Base-by-base conservation (phyloP, 92 coral and sea anemone species). In the Parazoanthus atlanticus region DNA sequence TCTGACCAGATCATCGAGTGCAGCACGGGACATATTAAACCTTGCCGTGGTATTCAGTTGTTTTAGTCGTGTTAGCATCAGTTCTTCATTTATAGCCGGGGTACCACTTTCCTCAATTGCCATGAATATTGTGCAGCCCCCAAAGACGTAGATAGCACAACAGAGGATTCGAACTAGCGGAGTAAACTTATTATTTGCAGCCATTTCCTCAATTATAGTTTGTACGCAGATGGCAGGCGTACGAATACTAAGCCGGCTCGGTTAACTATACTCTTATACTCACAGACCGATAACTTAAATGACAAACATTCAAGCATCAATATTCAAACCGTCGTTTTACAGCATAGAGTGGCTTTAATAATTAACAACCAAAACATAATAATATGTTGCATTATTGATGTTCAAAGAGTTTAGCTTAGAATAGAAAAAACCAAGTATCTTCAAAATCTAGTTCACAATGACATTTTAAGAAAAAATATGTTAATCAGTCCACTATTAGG, bases 21-120 rank as follows among this genome's bases (percentile, higher is more conserved):
- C 56, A 3, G 16, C 81, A 77, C 28, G 56, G 6, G 81, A 77
- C 81, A 77, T 77, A 43, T 77, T 77, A 46, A 40, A 77, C 49
- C 17, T 77, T 40, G 32, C 81, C 36, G 81, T 77, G 81, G 64
- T 77, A 36, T 77, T 77, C 81, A 71, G 17, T 11, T 71, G 34
- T 71, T 32, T 32, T 11, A 71, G 76, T 32, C 76, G 34, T 30
- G 38, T 30, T 28, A 29, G n/a, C 38, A 30, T 11, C 21, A 71
- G n/a, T 13, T 71, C 76, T 30, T 71, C 76, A 34, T 32, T 71
- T 71, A 71, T 12, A 29, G 76, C 76, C 34, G 76, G 76, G 34
- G 76, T 28, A 32, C 76, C 29, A 13, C 40, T 15, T n/a, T 71
- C 38, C 19, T 71, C 76, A 30, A 71, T 71, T 5, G 12, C 38